Percentiles rank a stretch among this genome's conserved stretches.
These are phyloP conservation scores for Carpatolechia fugitivella DNA, from an alignment of 2,888 invertebrate species.

Conservation along the genomic window DNA sequence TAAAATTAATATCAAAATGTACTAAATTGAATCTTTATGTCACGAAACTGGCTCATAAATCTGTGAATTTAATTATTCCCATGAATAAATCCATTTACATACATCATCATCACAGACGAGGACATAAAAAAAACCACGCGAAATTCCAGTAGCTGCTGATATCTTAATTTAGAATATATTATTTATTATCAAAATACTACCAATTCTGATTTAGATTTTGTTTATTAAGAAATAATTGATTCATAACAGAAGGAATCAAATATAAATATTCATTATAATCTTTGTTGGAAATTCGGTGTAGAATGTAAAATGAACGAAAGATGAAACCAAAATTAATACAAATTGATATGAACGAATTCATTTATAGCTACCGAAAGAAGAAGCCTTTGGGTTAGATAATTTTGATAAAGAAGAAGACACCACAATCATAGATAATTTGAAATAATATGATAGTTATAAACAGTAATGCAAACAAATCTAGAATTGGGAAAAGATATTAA, in stretches of 20 bases:
- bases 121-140: neutral
- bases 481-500: neutral
- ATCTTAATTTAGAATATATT: neutral
- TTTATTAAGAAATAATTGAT: conserved; percentile 7
- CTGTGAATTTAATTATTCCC: conserved; percentile 40
- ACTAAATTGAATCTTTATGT: neutral
- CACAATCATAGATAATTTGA: neutral
- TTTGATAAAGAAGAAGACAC: too few species aligned
- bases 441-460: neutral
- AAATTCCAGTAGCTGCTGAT: conserved; percentile 17
- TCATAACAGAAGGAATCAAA: neutral
- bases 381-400: too few species aligned
- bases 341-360: too few species aligned
- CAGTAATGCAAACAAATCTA: conserved; percentile 7
- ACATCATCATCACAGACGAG: conserved; percentile 24
- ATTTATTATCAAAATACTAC: neutral
- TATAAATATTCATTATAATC: conserved; percentile 10
- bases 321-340: neutral
- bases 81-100: conserved; percentile 46
- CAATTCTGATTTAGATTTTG: neutral
- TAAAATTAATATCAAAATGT: neutral
- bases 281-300: conserved; percentile 6
- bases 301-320: neutral
- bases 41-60: conserved; percentile 19
- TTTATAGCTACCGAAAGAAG: too few species aligned